Base-by-base conservation (phyloP, 2,797 vertebrate genomes). In the Valencia hispanica region DNA sequence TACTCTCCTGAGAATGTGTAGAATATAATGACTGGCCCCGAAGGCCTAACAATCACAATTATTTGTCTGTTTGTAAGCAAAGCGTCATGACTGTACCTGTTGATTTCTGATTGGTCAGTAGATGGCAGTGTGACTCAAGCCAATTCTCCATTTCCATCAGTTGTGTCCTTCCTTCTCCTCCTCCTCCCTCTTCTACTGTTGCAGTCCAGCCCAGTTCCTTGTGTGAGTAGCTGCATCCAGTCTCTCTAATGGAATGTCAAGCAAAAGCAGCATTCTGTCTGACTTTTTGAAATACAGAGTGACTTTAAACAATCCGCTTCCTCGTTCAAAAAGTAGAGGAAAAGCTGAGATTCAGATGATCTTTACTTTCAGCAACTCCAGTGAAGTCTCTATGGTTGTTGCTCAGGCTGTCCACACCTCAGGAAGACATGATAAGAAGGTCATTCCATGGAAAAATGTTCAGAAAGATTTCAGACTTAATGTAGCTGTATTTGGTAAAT, bases 241-340 rank as follows among this genome's bases (percentile, higher is more conserved):
- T 83, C 75, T 78, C 80, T 93, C 93, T 94, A 94, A 94, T 94
- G 87, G 90, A 91, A 91, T 92, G 92, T 94, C 92, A 90, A 89
- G 91, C 92, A 91, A 93, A 89, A 83, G 79, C 87, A 90, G 88
- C 71, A 80, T 87, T 90, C 90, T 85, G 80, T 83, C 73, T 81
- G 80, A 83, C 81, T 84, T 84, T 90, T 89, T 86, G 86, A 93
- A 92, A 94, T 88, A 91, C 87, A 88, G 82, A 86, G 87, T 39
- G 43, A 89, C 83, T 93, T 94, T 87, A 89, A 92, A 87, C 85
- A 91, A 89, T 88, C 78, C 32, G 69, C 80, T 86, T 76, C 68
- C 48, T 55, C 51, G 25, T 59, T 86, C 75, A 22, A 11, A 61
- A 92, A 89, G 78, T 86, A 68, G 81, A 78, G 2, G 77, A 45